These are phyloP conservation scores for Tapirus indicus DNA, from an alignment of 2,797 vertebrate species.

Conservation along the genomic window DNA sequence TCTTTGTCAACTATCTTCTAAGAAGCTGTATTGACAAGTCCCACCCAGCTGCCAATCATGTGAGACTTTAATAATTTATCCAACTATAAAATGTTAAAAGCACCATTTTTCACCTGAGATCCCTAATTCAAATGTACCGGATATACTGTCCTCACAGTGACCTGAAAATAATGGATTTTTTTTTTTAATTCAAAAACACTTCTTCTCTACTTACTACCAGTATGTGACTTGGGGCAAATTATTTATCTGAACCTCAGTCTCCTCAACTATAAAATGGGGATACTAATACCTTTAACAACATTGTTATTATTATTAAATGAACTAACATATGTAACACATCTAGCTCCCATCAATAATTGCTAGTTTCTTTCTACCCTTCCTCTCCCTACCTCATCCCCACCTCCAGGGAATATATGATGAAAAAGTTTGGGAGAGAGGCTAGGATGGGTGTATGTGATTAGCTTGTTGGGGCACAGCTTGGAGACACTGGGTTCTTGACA, in stretches of 20 bases:
- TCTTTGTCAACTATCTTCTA: not conserved
- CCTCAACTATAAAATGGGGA: conserved; percentile 41
- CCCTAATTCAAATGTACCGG: conserved; percentile 36
- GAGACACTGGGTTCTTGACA: not conserved
- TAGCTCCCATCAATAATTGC: not conserved
- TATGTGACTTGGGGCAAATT: not conserved
- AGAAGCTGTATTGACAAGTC: conserved; percentile 1
- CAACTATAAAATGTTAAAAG: conserved; percentile 1
- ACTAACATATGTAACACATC: not conserved
- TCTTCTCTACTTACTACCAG: not conserved
- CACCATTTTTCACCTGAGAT: conserved; percentile 22
- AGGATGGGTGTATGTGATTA: not conserved
- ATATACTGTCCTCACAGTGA: not conserved
- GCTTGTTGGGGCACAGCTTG: not conserved
- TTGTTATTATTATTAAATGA: not conserved
- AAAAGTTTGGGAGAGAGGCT: not conserved
- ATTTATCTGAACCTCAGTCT: not conserved
- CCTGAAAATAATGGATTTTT: not conserved
- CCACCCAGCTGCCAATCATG: not conserved
- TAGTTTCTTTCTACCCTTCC: not conserved
- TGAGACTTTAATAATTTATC: not conserved
- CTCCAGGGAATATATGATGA: not conserved
- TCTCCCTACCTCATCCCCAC: not conserved
- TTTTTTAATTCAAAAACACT: conserved; percentile 23
- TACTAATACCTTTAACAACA: not conserved